Base-by-base conservation (phyloP, 1,140 invertebrate genomes). In the Plodia interpunctella region DNA sequence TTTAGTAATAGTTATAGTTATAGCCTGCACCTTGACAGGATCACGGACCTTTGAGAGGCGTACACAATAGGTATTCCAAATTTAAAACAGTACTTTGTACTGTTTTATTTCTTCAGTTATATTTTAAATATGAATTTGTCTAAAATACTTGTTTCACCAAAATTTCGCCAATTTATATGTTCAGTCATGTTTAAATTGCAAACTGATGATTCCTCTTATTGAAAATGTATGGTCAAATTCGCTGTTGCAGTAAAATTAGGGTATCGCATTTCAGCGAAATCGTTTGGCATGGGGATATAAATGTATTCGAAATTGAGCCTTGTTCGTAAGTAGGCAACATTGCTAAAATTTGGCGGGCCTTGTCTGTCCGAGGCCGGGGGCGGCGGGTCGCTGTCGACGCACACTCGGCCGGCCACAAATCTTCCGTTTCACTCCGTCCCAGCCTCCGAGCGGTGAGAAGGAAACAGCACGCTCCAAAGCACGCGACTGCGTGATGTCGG, bases 381-480 rank as follows among this genome's bases (percentile, higher is more conserved):
- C 32, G 32, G 32, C 32, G 13, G 32, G 32, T 35, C 32, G 32
- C 9, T 9, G 13, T 6, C 21, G 56, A 57, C 57, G 56, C 61
- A 28, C 69, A 50, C 66, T 66, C 69, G 70, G 68, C 74, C 83
- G 81, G 76, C 80, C 79, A 83, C 83, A 86, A 87, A 88, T 88
- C 86, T 87, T 86, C 82, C 83, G 74, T 88, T 88, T 88, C 86
- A 86, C 86, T 88, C 83, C 68, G 59, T 70, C 83, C 74, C 78
- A 80, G 76, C 76, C 77, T 80, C 80, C 78, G 72, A 63, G 66
- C 78, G 72, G 75, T 67, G 68, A 66, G 74, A 73, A 83, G 82
- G 82, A 86, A 85, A 88, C 78, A 88, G 86, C 86, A 88, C 82
- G 86, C 79, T 83, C 74, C 74, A 87, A 78, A 88, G 86, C 86